Conservation (phyloP, 1,140 invertebrate genomes). For the Trichogramma pretiosum region DNA sequence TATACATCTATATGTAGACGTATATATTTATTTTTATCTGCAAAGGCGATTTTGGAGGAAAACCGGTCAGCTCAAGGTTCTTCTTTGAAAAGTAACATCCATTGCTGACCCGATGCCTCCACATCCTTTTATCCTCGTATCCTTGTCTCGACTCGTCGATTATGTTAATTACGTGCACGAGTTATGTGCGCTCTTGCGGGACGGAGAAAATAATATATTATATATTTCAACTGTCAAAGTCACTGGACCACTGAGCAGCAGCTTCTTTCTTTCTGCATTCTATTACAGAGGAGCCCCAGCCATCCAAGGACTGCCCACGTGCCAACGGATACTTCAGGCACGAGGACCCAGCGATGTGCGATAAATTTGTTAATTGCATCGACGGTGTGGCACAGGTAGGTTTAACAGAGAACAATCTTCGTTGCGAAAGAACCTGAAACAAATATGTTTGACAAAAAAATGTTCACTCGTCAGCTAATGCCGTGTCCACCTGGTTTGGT, state of each 20-base stretch:
- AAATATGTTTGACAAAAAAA: no score
- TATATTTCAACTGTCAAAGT: no score
- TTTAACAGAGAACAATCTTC: not conserved
- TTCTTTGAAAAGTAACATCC: constrained; percentile 12
- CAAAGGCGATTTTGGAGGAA: not conserved
- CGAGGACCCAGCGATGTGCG: constrained; percentile 66
- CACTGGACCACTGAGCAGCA: no score
- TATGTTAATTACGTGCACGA: no score
- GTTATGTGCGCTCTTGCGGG: no score
- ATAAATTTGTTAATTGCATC: constrained; percentile 75
- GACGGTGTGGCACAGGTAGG: constrained; percentile 56
- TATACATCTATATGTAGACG: not conserved
- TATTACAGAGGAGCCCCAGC: constrained; percentile 62
- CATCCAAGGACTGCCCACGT: constrained; percentile 63
- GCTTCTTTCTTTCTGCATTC: no score
- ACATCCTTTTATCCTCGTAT: constrained; percentile 4
- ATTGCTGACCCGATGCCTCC: constrained; percentile 3
- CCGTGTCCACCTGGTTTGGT: constrained; percentile 73
- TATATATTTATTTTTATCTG: not conserved
- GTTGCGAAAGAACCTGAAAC: not conserved
- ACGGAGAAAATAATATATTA: no score
- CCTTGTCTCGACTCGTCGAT: not conserved
- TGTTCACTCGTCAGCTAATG: constrained; percentile 40
- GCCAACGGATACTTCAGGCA: constrained; percentile 75
- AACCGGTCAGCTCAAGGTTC: constrained; percentile 18